A percentile compares a stretch with the other conserved stretches of the same genome.
These are phyloP conservation scores for Bubo scandiacus DNA, from an alignment of 2,113 vertebrate genomes.

Conservation along the genomic window DNA sequence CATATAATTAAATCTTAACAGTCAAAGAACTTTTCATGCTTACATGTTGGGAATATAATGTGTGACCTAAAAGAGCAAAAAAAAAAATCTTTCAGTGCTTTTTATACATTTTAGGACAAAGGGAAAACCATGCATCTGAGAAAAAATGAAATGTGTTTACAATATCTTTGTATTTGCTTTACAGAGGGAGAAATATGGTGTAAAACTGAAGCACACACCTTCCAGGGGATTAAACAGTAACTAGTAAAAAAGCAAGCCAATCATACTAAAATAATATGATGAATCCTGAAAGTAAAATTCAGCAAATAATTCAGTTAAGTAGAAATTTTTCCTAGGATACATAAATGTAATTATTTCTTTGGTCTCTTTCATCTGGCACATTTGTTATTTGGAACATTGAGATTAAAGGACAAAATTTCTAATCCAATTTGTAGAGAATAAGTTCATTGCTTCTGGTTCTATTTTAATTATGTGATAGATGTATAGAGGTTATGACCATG, in stretches of 20 bases:
- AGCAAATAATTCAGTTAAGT: background rate
- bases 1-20: background rate
- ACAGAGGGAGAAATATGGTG: background rate
- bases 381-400: background rate
- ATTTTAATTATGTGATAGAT: slow-evolving; percentile 25
- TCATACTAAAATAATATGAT: background rate
- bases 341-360: background rate
- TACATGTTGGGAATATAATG: accelerated
- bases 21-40: background rate
- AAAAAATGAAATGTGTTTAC: background rate
- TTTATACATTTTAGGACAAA: background rate
- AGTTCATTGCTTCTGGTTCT: background rate
- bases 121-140: background rate
- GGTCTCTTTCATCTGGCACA: background rate
- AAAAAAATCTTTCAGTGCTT: background rate
- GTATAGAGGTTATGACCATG: background rate
- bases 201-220: background rate
- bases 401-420: slow-evolving; percentile 20
- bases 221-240: background rate
- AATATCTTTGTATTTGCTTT: background rate
- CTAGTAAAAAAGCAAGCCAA: background rate
- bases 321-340: background rate
- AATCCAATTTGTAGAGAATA: slow-evolving; percentile 22
- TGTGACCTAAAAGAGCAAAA: background rate
- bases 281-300: background rate